Conservation (phyloP, 2,113 vertebrate species). For the Raja brachyura region DNA sequence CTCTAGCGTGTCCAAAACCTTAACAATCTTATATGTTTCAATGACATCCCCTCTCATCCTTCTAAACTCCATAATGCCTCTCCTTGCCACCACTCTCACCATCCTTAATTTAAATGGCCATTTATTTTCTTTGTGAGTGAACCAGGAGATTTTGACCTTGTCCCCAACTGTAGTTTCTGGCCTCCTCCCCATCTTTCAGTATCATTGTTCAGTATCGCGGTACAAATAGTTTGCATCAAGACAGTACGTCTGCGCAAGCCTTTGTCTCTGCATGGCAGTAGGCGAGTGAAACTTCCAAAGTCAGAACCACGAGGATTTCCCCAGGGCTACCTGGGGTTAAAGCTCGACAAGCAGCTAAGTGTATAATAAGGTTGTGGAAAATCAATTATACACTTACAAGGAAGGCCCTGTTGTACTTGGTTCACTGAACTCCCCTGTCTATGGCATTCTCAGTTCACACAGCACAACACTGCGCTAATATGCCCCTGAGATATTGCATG, state of each 20-base stretch:
- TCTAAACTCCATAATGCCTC: background rate
- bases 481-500: background rate
- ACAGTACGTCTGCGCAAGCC: too few species aligned
- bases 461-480: background rate
- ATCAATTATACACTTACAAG: slow-evolving; percentile 22
- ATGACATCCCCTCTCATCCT: too few species aligned
- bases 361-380: slow-evolving; percentile 20
- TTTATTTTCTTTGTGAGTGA: background rate
- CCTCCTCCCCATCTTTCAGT: too few species aligned
- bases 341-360: background rate
- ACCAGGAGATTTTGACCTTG: background rate
- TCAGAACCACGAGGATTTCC: background rate
- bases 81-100: background rate
- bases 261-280: background rate
- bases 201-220: background rate
- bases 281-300: slow-evolving; percentile 7
- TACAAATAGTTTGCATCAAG: background rate
- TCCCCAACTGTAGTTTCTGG: background rate
- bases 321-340: background rate
- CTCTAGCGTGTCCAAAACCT: too few species aligned
- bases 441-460: background rate
- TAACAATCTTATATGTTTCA: too few species aligned
- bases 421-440: background rate
- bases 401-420: background rate
- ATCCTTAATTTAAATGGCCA: background rate